These are phyloP conservation scores for Merluccius polli DNA, from an alignment of 2,797 vertebrate species.

Conservation along the genomic window DNA sequence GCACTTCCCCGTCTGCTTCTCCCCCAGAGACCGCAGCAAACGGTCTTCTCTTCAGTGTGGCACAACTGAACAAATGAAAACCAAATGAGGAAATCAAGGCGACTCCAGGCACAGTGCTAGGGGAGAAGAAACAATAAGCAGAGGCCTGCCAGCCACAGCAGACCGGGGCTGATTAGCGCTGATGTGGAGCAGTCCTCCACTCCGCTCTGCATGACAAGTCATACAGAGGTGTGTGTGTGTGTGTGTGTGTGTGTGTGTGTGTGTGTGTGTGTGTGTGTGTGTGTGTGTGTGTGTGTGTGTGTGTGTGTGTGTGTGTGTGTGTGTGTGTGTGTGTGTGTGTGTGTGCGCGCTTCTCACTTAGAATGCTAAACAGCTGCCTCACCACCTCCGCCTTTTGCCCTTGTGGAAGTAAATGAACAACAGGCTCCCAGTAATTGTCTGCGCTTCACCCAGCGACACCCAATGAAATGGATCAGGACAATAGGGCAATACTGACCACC, in stretches of 20 bases:
- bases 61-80: conserved; percentile 56
- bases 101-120: conserved; percentile 42
- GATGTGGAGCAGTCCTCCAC: conserved; percentile 53
- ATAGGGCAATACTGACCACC: conserved; percentile 15
- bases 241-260: conserved; percentile 5
- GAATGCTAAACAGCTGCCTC: conserved; percentile 69
- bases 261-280: conserved; percentile 16
- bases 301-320: conserved; percentile 2
- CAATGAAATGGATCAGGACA: conserved; percentile 52
- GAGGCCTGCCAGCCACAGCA: conserved; percentile 46
- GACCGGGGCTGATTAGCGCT: conserved; percentile 58
- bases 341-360: conserved; percentile 50
- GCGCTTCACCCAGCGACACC: conserved; percentile 46
- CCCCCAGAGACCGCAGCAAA: conserved; percentile 37
- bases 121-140: conserved; percentile 44
- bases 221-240: conserved; percentile 42
- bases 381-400: conserved; percentile 64
- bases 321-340: conserved; percentile 19
- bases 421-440: conserved; percentile 67
- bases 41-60: conserved; percentile 36
- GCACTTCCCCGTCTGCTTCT: conserved; percentile 25
- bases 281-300: conserved; percentile 15
- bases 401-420: conserved; percentile 70
- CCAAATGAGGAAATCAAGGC: conserved; percentile 58
- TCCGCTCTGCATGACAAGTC: conserved; percentile 60